Evolutionary conservation across 2,888 invertebrate species (phyloP).

Genomic region (Meghimatium bilineatum): DNA sequence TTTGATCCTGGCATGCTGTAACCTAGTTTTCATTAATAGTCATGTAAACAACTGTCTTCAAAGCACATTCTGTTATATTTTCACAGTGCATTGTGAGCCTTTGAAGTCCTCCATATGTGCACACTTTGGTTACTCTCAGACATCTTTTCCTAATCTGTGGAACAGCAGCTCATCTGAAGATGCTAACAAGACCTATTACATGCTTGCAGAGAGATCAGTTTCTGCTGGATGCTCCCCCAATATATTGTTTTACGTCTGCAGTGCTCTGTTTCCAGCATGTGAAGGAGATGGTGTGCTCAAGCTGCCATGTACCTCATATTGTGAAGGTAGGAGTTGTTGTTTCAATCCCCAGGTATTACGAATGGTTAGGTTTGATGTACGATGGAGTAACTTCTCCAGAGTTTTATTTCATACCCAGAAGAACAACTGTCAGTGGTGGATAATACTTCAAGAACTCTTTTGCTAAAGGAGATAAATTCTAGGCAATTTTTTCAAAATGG

Average conservation of each 20-base stretch:
- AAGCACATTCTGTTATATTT: background rate
- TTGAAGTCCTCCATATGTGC: slow-evolving; percentile 43
- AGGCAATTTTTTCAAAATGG: too few relatives aligned
- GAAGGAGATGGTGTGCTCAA: slow-evolving; percentile 15
- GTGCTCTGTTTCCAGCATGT: slow-evolving; percentile 55
- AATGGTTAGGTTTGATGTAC: too few relatives aligned
- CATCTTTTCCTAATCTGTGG: slow-evolving; percentile 52
- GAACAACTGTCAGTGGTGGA: too few relatives aligned
- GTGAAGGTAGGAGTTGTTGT: slow-evolving; percentile 52
- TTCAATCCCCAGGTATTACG: too few relatives aligned
- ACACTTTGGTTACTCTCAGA: slow-evolving; percentile 51
- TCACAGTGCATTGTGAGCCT: slow-evolving; percentile 29
- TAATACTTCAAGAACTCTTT: too few relatives aligned
- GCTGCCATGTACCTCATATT: slow-evolving; percentile 46
- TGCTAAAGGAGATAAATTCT: too few relatives aligned
- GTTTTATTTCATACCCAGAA: too few relatives aligned
- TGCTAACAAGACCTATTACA: slow-evolving; percentile 41
- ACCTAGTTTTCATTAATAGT: too few relatives aligned
- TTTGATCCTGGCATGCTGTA: too few relatives aligned
- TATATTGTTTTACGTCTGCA: slow-evolving; percentile 56
- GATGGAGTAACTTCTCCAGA: too few relatives aligned
- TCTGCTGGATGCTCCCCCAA: slow-evolving; percentile 50
- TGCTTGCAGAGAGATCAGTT: slow-evolving; percentile 39
- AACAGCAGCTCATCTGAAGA: slow-evolving; percentile 24
- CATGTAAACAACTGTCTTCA: too few relatives aligned